A percentile compares a stretch with the other conserved stretches of the same genome.
Evolutionary conservation across 2,888 invertebrate species (phyloP).

Genomic region (Eupeodes latifasciatus): DNA sequence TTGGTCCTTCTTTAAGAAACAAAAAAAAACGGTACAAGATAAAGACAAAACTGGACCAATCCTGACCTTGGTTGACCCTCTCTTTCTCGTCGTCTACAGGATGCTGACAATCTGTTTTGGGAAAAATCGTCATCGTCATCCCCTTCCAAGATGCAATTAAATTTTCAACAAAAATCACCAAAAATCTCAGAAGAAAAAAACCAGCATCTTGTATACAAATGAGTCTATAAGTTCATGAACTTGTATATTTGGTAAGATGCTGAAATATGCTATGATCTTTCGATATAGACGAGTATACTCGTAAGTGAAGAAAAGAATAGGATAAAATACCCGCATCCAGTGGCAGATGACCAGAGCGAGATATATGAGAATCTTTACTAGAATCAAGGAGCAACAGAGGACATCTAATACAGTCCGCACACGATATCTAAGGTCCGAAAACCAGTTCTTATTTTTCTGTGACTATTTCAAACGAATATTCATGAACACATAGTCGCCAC

Average conservation of each 20-base stretch:
- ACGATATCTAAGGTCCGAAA: constrained; percentile 59
- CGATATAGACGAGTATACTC: background rate
- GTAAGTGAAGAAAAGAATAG: background rate
- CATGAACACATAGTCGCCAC: constrained; percentile 41
- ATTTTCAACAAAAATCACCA: constrained; percentile 63
- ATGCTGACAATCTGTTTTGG: constrained; percentile 51
- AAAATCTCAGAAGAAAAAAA: background rate
- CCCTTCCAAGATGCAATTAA: constrained; percentile 65
- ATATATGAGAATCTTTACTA: constrained; percentile 66
- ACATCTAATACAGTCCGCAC: constrained; percentile 51
- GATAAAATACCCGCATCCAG: constrained; percentile 60
- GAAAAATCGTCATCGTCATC: constrained; percentile 47
- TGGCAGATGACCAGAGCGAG: constrained; percentile 62
- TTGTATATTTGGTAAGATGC: constrained; percentile 52
- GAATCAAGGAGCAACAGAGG: constrained; percentile 48
- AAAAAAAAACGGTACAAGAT: background rate
- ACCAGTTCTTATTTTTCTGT: constrained; percentile 53
- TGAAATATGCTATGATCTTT: constrained; percentile 56
- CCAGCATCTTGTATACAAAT: constrained; percentile 16
- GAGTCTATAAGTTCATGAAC: constrained; percentile 60
- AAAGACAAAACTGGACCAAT: constrained; percentile 58
- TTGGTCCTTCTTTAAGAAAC: background rate
- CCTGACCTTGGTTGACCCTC: constrained; percentile 71
- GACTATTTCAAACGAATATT: constrained; percentile 12
- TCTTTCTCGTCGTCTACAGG: constrained; percentile 25